Percentiles rank a stretch among this genome's conserved stretches.
Evolutionary conservation across 1,140 invertebrate genomes (phyloP).

Genomic region (Brachionus paranguensis): DNA sequence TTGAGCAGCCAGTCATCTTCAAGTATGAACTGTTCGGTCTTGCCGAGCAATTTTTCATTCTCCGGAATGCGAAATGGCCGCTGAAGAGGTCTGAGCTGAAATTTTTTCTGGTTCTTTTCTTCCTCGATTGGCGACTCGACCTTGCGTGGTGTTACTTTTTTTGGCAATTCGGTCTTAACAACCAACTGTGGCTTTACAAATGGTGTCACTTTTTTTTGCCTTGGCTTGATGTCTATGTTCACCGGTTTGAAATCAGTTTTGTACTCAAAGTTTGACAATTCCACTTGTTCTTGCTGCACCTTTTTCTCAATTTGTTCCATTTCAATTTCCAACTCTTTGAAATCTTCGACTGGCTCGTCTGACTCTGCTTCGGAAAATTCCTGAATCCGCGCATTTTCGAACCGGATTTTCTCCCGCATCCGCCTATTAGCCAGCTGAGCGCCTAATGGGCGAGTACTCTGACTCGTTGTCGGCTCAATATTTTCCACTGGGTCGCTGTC

Average conservation of each 20-base stretch:
- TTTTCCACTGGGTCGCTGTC: neutral
- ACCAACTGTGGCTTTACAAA: neutral
- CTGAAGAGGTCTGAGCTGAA: neutral
- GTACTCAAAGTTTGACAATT: neutral
- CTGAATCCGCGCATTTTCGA: neutral
- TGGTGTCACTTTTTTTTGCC: neutral
- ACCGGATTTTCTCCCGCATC: neutral
- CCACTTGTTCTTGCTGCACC: neutral
- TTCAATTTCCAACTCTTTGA: neutral
- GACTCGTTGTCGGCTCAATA: neutral
- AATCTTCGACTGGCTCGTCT: neutral
- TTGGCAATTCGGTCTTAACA: neutral
- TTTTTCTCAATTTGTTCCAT: constrained; percentile 20
- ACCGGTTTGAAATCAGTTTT: neutral
- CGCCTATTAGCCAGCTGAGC: neutral
- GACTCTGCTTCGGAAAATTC: neutral
- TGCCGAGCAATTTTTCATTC: neutral
- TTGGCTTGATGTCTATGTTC: neutral
- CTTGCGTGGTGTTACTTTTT: neutral
- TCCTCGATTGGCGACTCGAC: neutral
- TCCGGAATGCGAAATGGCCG: neutral
- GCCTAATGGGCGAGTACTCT: neutral
- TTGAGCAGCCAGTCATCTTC: constrained; percentile 33
- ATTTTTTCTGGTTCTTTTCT: neutral
- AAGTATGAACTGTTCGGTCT: neutral